These are phyloP conservation scores for Apodemia hepburni DNA, from an alignment of 2,888 invertebrate species.

Conservation along the genomic window DNA sequence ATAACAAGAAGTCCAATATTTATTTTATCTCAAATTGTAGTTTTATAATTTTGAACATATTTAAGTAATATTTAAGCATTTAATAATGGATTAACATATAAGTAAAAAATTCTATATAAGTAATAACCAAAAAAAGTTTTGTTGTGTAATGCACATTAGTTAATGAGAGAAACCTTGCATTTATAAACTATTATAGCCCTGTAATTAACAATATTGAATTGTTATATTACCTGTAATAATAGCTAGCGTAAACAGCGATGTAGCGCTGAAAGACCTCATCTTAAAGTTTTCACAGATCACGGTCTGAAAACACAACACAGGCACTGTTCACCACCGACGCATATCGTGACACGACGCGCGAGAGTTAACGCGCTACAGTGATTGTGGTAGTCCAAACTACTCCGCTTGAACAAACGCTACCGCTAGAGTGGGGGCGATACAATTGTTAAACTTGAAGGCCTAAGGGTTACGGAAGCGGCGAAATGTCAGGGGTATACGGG, in stretches of 20 bases:
- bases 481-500: conserved; percentile 57
- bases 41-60: background rate
- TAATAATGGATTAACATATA: background rate
- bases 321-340: conserved; percentile 71
- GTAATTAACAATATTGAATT: background rate
- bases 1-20: no score
- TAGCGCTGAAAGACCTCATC: conserved; percentile 63
- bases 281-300: conserved; percentile 45
- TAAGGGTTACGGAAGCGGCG: conserved; percentile 52
- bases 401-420: conserved; percentile 27
- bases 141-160: background rate
- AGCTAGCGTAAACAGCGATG: conserved; percentile 54
- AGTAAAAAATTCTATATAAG: background rate
- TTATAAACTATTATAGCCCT: background rate
- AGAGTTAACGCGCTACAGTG: conserved; percentile 60
- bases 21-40: no score
- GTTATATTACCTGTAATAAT: conserved; percentile 57
- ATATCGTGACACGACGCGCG: conserved; percentile 63
- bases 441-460: conserved; percentile 32
- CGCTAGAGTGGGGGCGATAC: conserved; percentile 51
- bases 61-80: background rate
- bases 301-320: conserved; percentile 50
- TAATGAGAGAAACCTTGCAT: background rate
- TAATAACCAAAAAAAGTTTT: background rate
- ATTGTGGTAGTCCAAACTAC: conserved; percentile 32